Conservation (phyloP, 2,888 invertebrate species). For the Pseudoips prasinana region DNA sequence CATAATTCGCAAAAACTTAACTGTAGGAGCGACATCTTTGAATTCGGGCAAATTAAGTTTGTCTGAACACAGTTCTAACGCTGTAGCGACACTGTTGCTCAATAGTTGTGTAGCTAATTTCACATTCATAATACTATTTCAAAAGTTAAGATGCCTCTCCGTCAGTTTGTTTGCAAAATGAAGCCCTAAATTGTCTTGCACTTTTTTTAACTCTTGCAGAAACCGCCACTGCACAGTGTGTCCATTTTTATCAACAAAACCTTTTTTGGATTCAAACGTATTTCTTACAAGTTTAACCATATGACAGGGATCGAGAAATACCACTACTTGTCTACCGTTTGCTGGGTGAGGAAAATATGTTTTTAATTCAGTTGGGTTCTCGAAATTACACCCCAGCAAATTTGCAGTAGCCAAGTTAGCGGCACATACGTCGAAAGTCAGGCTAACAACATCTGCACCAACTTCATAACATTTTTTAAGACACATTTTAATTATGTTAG, state of each 20-base stretch:
- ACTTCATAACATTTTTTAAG: constrained; percentile 8
- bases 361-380: constrained; percentile 1
- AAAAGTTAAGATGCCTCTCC: constrained; percentile 14
- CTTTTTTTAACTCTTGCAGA: constrained; percentile 12
- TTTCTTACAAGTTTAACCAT: constrained; percentile 23
- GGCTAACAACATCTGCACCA: constrained; percentile 11
- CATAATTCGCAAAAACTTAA: constrained; percentile 12
- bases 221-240: constrained; percentile 14
- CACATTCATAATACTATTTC: constrained; percentile 23
- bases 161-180: constrained; percentile 21
- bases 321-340: constrained; percentile 2
- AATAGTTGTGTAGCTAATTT: constrained; percentile 24
- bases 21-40: constrained; percentile 10
- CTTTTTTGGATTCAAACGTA: constrained; percentile 15
- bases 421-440: constrained; percentile 23
- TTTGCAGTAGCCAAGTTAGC: constrained; percentile 16
- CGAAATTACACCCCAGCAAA: constrained; percentile 3
- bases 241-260: constrained; percentile 6
- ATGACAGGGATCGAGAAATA: constrained; percentile 17
- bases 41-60: constrained; percentile 15
- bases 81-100: constrained; percentile 20
- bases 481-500: constrained; percentile 11
- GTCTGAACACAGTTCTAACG: constrained; percentile 14
- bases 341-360: constrained; percentile 6
- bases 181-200: constrained; percentile 20